Percentiles rank a stretch among this genome's conserved stretches.
Evolutionary conservation across 2,113 vertebrate species (phyloP).

Genomic region (Thamnaconus septentrionalis): DNA sequence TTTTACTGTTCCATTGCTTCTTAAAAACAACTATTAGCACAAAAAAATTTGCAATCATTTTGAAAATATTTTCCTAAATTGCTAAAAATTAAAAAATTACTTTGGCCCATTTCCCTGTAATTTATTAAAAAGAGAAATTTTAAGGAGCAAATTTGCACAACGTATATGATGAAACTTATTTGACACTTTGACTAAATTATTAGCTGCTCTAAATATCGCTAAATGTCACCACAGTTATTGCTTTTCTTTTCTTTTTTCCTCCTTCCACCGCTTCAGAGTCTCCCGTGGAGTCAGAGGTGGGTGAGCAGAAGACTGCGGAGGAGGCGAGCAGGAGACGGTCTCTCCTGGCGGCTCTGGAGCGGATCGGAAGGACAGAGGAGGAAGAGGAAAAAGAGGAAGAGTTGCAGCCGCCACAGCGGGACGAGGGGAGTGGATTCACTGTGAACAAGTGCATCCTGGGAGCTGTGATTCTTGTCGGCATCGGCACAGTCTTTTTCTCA

Average conservation of each 20-base stretch:
- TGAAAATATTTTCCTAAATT: not conserved
- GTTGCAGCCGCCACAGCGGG: slow-evolving; percentile 62
- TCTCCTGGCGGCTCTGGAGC: slow-evolving; percentile 66
- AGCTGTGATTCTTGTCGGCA: slow-evolving; percentile 76
- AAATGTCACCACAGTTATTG: not conserved
- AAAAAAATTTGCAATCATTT: slow-evolving; percentile 8
- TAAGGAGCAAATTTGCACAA: slow-evolving; percentile 15
- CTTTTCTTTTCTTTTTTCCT: not conserved
- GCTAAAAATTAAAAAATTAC: not conserved
- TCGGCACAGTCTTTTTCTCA: slow-evolving; percentile 82
- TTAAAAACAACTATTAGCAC: not conserved
- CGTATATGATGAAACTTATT: too few relatives aligned
- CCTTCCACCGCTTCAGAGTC: slow-evolving; percentile 25
- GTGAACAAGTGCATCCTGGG: slow-evolving; percentile 84
- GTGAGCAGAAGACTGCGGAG: slow-evolving; percentile 23
- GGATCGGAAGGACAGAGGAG: slow-evolving; percentile 53
- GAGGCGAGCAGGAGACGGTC: slow-evolving; percentile 61
- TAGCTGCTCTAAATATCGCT: too few relatives aligned
- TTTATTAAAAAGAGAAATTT: slow-evolving; percentile 8
- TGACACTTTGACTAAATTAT: too few relatives aligned
- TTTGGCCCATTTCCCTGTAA: not conserved
- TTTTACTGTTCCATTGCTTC: not conserved
- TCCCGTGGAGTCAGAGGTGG: slow-evolving; percentile 21
- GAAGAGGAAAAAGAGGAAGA: slow-evolving; percentile 61
- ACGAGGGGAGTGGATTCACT: slow-evolving; percentile 66